Conservation (phyloP, 2,113 vertebrate species). For the Origma solitaria region DNA sequence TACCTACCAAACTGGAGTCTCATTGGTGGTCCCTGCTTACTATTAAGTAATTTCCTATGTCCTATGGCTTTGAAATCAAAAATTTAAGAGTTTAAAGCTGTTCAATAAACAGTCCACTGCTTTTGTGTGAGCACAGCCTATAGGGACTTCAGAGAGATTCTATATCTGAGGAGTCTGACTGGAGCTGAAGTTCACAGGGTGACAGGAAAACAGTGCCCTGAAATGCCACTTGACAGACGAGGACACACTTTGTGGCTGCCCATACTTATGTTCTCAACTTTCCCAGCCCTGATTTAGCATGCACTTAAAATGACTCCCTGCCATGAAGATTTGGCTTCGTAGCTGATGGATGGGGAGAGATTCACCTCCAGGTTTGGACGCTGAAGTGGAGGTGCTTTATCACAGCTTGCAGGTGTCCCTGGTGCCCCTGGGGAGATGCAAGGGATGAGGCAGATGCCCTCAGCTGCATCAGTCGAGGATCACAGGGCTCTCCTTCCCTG, state of each 20-base stretch:
- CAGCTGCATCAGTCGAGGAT: fast-evolving
- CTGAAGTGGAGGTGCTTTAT: background rate
- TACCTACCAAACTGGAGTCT: background rate
- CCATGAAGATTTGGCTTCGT: background rate
- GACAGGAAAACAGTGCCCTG: background rate
- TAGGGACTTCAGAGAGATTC: background rate
- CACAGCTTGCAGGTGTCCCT: background rate
- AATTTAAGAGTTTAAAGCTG: background rate
- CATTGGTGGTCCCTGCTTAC: background rate
- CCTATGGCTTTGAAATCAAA: background rate
- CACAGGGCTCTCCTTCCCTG: background rate
- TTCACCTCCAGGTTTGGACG: background rate
- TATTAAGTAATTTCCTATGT: background rate
- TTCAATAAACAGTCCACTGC: background rate
- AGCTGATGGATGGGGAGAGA: fast-evolving
- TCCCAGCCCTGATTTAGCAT: background rate
- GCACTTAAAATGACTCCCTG: background rate
- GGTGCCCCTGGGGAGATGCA: background rate
- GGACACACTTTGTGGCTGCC: background rate
- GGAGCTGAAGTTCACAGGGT: background rate
- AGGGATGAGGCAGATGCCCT: background rate
- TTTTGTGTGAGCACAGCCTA: background rate
- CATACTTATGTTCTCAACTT: background rate
- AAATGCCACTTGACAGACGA: background rate
- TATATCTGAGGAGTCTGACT: no score